Evolutionary conservation across 2,113 vertebrate genomes (phyloP).

Genomic region (Carlito syrichta): DNA sequence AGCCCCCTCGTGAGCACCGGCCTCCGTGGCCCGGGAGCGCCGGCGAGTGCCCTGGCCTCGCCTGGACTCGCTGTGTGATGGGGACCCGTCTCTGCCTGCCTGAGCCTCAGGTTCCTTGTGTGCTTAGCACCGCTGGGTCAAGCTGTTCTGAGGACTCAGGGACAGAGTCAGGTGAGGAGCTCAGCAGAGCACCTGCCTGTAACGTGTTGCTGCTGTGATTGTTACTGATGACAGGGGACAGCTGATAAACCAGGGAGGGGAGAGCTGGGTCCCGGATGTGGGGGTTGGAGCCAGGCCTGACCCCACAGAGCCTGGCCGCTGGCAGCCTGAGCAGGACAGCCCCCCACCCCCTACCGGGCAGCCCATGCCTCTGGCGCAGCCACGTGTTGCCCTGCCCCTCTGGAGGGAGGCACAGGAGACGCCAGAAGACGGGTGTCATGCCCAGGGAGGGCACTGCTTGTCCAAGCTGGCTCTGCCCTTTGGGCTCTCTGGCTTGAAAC

Average conservation of each 20-base stretch:
- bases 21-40: background rate
- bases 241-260: background rate
- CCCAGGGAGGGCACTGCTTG: no score
- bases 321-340: rapidly evolving
- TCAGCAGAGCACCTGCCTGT: background rate
- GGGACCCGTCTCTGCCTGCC: background rate
- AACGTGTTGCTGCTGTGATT: background rate
- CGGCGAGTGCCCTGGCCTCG: no score
- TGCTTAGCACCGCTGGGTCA: background rate
- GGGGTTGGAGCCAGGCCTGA: background rate
- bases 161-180: background rate
- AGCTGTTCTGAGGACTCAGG: background rate
- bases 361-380: background rate
- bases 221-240: background rate
- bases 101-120: background rate
- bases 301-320: background rate
- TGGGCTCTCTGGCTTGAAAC: background rate
- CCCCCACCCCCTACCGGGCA: no score
- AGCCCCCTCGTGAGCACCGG: background rate
- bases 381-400: no score
- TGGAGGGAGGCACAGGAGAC: no score
- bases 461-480: background rate
- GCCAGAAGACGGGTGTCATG: no score
- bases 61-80: background rate
- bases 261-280: rapidly evolving